Percentiles rank a stretch among this genome's conserved stretches.
Evolutionary conservation across 1,140 invertebrate genomes (phyloP).

Genomic region (Akabosia matsudoensis): DNA sequence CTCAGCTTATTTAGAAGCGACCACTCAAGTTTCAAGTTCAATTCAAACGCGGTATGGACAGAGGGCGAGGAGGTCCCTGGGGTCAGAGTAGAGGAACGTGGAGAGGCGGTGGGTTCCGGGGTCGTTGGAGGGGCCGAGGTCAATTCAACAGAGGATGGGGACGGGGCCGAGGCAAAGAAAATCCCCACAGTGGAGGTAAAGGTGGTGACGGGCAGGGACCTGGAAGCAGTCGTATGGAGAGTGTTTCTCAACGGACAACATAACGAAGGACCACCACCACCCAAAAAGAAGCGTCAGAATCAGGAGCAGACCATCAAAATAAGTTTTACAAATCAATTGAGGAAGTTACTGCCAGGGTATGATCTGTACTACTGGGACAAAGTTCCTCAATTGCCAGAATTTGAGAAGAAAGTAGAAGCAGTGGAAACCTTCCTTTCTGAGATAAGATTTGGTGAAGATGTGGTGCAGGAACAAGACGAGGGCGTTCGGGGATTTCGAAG

Average conservation of each 20-base stretch:
- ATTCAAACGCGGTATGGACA: background rate
- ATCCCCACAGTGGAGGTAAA: background rate
- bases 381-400: slow-evolving; percentile 24
- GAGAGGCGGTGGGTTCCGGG: background rate
- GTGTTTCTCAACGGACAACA: no score
- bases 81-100: background rate
- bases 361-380: slow-evolving; percentile 27
- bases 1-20: no score
- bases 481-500: background rate
- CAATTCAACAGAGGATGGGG: background rate
- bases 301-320: background rate
- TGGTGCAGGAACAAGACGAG: background rate
- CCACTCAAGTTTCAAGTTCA: no score
- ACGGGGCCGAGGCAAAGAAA: slow-evolving; percentile 16
- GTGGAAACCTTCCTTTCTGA: slow-evolving; percentile 7
- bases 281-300: background rate
- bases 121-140: background rate
- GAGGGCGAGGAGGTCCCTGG: background rate
- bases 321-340: slow-evolving; percentile 18
- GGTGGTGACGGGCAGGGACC: background rate
- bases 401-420: slow-evolving; percentile 27
- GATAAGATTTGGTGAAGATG: background rate
- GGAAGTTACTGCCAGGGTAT: slow-evolving; percentile 35
- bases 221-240: background rate
- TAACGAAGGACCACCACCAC: background rate